These are phyloP conservation scores for Hydrotaea diabolus DNA, from an alignment of 2,888 invertebrate genomes.

Conservation along the genomic window DNA sequence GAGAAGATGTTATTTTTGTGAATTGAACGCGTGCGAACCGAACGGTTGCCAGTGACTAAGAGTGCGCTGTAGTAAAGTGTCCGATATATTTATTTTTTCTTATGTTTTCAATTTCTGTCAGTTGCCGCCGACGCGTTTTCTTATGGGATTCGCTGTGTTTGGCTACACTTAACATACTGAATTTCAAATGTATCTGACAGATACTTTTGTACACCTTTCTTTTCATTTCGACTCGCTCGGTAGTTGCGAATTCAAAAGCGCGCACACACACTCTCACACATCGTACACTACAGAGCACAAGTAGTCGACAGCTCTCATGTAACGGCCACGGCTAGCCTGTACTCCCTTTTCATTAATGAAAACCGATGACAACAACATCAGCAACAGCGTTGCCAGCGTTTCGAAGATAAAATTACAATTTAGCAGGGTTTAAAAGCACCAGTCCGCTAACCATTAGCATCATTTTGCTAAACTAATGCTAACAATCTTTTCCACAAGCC, in stretches of 20 bases:
- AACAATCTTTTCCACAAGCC: too few species aligned
- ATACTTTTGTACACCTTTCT: conserved; percentile 66
- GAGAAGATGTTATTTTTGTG: conserved; percentile 23
- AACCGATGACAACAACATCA: background rate
- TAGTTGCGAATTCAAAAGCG: conserved; percentile 15
- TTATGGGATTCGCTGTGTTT: conserved; percentile 51
- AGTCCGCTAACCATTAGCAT: too few species aligned
- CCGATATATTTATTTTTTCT: conserved; percentile 6
- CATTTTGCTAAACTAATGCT: too few species aligned
- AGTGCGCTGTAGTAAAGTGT: background rate
- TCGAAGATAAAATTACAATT: too few species aligned
- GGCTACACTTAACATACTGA: conserved; percentile 57
- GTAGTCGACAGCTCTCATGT: background rate
- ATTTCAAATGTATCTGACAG: conserved; percentile 66
- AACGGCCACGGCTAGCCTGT: background rate
- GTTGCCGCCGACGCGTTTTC: conserved; percentile 26
- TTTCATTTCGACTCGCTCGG: conserved; percentile 16
- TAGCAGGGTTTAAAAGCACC: too few species aligned
- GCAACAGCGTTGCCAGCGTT: too few species aligned
- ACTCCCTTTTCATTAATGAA: conserved; percentile 45
- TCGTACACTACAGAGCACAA: background rate
- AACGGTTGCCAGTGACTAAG: background rate
- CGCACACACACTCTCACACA: conserved; percentile 7
- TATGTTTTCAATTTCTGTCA: background rate
- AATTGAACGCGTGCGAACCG: conserved; percentile 46